Evolutionary conservation across 2,113 vertebrate genomes (phyloP), one percentile per base, ranked within the genome.

Genomic region (Prinia subflava): DNA sequence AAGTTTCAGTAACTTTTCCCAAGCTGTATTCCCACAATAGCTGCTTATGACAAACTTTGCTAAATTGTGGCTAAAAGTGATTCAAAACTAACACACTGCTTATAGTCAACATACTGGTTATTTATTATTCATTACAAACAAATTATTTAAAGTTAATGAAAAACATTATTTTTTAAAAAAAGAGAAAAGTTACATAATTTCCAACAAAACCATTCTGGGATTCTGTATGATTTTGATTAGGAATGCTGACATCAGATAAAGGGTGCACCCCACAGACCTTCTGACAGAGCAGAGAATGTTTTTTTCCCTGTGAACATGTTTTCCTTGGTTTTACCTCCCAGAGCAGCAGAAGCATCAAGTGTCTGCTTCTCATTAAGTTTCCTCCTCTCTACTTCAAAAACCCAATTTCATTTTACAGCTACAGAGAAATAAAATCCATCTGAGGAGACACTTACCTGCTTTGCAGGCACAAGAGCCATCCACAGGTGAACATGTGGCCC

Each of bases 391-490:
- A 1, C 50, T 84, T 90, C 28, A 82, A 62, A 77, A 68, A 41
- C 5, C 18, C 25, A 18, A 23, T 42, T 71, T 92, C 3, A 44
- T 62, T 80, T 85, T 62, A 46, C 0, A 3, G 24, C 55, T 71
- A 52, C 9, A 74, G 50, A 63, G 53, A 68, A 56, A 37, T 16
- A 42, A 67, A 42, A 70, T 15, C 18, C 8, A 56, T 46, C 62
- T 49, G 47, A 67, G 24, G 50, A 39, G 35, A 64, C 21, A 63
- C 98, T 91, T 96, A 99, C 99, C 99, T 98, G 98, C 98, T 97
- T 97, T 98, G 95, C 99, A 99, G 71, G 98, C 96, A 96, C 99
- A 99, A 56, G 98, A 99, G 28, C 99, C 99, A 10, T 99, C 99
- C 56, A 98, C 98, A 44, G 99, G 96, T n/a, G 99, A 99, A 87